Evolutionary conservation across 2,797 vertebrate species (phyloP), one percentile per base, ranked within the genome.

Genomic region (Leptatherina wallacei): DNA sequence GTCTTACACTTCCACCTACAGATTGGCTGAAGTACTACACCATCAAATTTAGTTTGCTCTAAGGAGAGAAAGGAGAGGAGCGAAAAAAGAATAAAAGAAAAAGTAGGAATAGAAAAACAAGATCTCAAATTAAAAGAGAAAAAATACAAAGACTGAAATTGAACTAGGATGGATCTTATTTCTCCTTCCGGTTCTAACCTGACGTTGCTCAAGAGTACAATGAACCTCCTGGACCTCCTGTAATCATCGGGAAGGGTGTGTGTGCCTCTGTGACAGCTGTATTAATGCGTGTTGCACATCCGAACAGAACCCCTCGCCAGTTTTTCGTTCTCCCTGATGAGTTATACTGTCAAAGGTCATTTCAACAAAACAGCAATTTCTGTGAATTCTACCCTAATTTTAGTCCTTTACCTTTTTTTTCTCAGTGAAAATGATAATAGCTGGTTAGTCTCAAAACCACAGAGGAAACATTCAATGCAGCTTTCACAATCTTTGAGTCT

Each of bases 181-280:
- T 69, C 9, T 59, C 36, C 35, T 8, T 55, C 27, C 8, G 27
- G 52, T 29, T 18, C 73, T 70, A 12, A 79, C 65, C 64, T 76
- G 47, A 47, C 59, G 42, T 24, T 40, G 68, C 69, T 83, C 73
- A 60, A 27, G 75, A 67, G 75, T 73, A 78, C 75, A 75, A 55
- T 61, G 85, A 90, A 90, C 86, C 90, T 92, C 84, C 78, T 78
- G 68, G 78, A 80, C 85, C 65, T 82, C 78, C 81, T 91, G 80
- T 92, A 92, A 93, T 92, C 80, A 78, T 90, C 87, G 92, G 95
- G 94, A 95, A 96, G 94, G 94, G 95, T 85, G 92, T 94, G 93
- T 92, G 88, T 84, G 85, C 76, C 83, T 89, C 77, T 75, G 78
- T 91, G 93, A 93, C 92, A 84, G 85, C 85, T 80, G 83, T 84